Evolutionary conservation across 2,797 vertebrate genomes (phyloP).

Genomic region (Setipinna tenuifilis): DNA sequence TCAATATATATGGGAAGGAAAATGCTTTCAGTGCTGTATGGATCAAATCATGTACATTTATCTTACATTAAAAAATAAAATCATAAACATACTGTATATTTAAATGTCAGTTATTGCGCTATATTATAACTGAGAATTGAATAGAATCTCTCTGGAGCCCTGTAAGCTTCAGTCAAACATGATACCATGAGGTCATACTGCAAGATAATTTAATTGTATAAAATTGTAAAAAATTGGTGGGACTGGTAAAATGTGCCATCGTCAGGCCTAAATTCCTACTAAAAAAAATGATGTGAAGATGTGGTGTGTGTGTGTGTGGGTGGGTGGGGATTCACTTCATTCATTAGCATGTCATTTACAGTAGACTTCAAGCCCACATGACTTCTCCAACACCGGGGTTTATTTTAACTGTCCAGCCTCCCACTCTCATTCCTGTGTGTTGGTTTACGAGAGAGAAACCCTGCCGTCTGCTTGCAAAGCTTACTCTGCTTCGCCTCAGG

Average conservation of each 20-base stretch:
- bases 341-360: constrained; percentile 24
- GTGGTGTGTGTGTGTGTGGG: background rate
- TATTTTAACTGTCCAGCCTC: constrained; percentile 14
- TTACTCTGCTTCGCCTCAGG: background rate
- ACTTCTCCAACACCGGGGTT: background rate
- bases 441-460: constrained; percentile 4
- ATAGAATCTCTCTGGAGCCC: background rate
- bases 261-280: background rate
- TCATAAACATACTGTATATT: background rate
- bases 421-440: constrained; percentile 23
- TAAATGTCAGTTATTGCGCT: background rate
- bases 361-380: constrained; percentile 22
- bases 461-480: constrained; percentile 4
- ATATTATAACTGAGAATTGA: background rate
- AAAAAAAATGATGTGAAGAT: background rate
- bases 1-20: background rate
- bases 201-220: background rate
- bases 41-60: background rate
- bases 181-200: background rate
- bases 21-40: background rate
- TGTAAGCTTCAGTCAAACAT: background rate
- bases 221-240: background rate
- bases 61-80: background rate
- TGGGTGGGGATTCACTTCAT: constrained; percentile 17
- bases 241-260: background rate